Base-by-base conservation (phyloP, 2,888 invertebrate genomes). In the Trissolcus brochymenae region DNA sequence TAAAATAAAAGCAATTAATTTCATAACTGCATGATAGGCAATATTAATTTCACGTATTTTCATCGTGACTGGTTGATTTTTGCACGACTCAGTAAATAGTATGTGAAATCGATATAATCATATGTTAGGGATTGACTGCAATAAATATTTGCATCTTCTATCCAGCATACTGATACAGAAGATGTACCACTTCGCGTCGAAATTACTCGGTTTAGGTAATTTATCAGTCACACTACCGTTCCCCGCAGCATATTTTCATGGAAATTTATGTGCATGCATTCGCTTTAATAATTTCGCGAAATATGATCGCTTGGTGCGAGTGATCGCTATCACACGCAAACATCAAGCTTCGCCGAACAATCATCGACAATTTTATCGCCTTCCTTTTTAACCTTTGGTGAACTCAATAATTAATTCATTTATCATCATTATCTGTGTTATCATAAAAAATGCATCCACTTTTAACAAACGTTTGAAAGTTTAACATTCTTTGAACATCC, bases 101-200 rank as follows among this genome's bases (percentile, higher is more conserved):
- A 74, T 59, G 78, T 75, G 78, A 78, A 78, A 78, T 72, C 72
- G 75, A 75, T 78, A 78, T 78, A 74, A 78, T 78, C 75, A 59
- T 79, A 74, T 60, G 53, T 76, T 76, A 74, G 62, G 68, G 64
- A 79, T 79, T 76, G 78, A 79, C 78, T 75, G 78, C 78, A 76
- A 79, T 79, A 79, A 79, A 79, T 79, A 79, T 79, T 79, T 76
- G 78, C 78, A 76, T 79, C 78, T 72, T 65, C 72, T 64, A 71
- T 65, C 66, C 68, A 59, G 71, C 78, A 74, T 70, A 55, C 56
- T 75, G 61, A 64, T 77, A 67, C 62, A 59, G 67, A 67, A 49
- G 67, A 64, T 75, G 64, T 75, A 65, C 67, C 49, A 70, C 73
- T 64, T 51, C 6, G 66, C 79, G 65, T 64, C 66, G 55, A 75